Percentiles rank a stretch among this genome's conserved stretches.
Evolutionary conservation across 2,113 vertebrate species (phyloP).

Genomic region (Platichthys stellatus): DNA sequence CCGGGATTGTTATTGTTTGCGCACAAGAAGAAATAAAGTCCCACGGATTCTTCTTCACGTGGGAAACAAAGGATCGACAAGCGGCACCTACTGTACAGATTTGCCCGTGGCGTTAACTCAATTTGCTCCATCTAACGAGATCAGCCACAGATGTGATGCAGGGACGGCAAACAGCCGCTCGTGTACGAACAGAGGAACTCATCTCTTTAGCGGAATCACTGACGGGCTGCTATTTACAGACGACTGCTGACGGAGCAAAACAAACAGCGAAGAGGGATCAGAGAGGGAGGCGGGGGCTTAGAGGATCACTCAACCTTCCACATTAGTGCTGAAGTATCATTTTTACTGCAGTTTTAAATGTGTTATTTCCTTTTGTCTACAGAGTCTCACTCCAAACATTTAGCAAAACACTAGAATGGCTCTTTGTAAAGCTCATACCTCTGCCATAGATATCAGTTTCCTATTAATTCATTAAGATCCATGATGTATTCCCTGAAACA

Average conservation of each 20-base stretch:
- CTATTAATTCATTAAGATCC: no score
- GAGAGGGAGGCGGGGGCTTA: not conserved
- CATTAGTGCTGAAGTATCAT: not conserved
- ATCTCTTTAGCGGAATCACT: not conserved
- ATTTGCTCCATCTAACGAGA: not conserved
- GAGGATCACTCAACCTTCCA: not conserved
- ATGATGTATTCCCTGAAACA: no score
- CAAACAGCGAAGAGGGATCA: not conserved
- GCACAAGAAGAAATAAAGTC: no score
- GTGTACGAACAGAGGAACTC: not conserved
- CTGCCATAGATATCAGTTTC: no score
- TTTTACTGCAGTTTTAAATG: not conserved
- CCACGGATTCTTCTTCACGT: no score
- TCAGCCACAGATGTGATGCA: not conserved
- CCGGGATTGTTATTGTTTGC: not conserved
- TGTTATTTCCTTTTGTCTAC: not conserved
- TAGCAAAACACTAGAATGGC: no score
- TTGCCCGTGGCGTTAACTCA: not conserved
- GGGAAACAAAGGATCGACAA: not conserved
- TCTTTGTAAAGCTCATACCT: no score
- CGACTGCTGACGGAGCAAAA: constrained; percentile 1
- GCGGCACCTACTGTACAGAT: no score
- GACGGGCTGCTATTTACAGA: not conserved
- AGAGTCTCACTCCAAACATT: not conserved
- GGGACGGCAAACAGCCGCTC: not conserved